Conservation (phyloP, 53 echinoderm and acorn worm species). For the Temnopleurus reevesii region DNA sequence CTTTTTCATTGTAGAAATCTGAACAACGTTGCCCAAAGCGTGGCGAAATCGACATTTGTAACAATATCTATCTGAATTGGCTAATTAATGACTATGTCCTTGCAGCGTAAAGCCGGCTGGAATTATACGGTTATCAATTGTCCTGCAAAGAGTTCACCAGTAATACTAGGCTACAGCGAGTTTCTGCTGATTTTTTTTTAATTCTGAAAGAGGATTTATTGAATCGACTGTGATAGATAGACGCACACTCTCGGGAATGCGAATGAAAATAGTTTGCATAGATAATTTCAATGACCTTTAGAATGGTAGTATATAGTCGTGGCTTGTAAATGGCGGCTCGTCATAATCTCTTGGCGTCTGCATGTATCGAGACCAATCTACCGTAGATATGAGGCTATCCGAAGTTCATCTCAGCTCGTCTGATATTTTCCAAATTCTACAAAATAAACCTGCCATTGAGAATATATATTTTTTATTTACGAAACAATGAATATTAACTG, state of each 20-base stretch:
- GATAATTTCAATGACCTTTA: constrained; percentile 24
- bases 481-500: too few species aligned
- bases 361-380: neutral
- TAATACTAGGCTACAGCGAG: neutral
- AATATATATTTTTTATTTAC: too few species aligned
- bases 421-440: neutral
- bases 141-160: neutral
- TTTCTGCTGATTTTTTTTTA: neutral
- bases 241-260: neutral
- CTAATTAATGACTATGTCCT: constrained; percentile 42
- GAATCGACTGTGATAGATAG: neutral
- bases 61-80: constrained; percentile 12
- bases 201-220: neutral
- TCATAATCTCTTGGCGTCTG: neutral
- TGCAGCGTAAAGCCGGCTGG: neutral
- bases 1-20: neutral
- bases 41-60: neutral
- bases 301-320: neutral
- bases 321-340: neutral
- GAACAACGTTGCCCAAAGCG: too few species aligned
- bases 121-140: constrained; percentile 6
- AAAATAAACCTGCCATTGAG: too few species aligned
- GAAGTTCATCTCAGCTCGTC: neutral
- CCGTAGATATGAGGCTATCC: neutral
- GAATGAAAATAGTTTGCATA: neutral